phyloP scores from a whole-genome alignment of 2,797 vertebrate genomes.

The Momotus momota region DNA sequence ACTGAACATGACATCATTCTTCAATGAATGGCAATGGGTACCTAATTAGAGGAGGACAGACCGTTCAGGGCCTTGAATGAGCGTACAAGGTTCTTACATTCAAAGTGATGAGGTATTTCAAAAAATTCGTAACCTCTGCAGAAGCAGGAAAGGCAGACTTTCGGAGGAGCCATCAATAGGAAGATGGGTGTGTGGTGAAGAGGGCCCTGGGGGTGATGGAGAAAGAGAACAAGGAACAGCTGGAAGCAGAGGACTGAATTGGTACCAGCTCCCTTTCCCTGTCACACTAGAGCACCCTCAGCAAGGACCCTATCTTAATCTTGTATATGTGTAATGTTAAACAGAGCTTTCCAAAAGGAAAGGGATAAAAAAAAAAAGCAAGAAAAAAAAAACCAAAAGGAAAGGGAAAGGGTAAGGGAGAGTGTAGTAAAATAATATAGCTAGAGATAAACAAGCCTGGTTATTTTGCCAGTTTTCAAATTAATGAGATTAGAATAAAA shows the following conservation, averaged over 20 bases:
- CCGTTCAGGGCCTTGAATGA: accelerated
- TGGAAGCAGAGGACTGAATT: neutral
- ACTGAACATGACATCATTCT: neutral
- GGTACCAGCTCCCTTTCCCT: neutral
- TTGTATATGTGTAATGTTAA: neutral
- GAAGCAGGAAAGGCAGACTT: neutral
- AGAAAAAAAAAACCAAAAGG: neutral
- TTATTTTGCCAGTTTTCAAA: neutral
- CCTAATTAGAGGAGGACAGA: neutral
- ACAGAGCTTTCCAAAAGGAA: neutral
- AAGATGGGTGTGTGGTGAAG: neutral
- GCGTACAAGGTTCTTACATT: neutral
- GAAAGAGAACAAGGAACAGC: neutral
- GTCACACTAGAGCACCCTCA: neutral
- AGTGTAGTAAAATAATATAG: neutral
- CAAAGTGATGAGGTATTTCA: neutral
- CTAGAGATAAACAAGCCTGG: neutral
- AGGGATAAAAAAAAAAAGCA: neutral
- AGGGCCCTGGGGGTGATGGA: neutral
- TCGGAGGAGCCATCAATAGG: neutral
- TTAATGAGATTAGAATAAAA: neutral
- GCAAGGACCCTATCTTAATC: neutral
- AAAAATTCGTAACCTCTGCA: neutral
- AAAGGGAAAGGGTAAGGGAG: neutral
- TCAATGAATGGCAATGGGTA: neutral